These are phyloP conservation scores for Morone saxatilis DNA, from an alignment of 2,113 vertebrate genomes.

Conservation along the genomic window DNA sequence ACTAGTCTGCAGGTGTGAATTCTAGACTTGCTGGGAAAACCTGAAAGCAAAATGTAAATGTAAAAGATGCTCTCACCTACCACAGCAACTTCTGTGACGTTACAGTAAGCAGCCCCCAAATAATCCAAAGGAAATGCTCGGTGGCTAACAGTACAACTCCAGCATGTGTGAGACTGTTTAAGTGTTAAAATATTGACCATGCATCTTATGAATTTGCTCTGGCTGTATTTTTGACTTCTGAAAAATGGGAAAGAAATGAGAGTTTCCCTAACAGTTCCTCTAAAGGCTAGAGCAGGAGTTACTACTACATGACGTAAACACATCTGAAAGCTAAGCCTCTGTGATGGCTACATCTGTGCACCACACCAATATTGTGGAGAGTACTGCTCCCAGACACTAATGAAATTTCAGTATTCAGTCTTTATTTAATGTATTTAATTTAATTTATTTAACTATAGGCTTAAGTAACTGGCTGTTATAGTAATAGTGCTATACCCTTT, in stretches of 20 bases:
- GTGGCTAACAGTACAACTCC: neutral
- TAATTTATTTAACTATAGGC: neutral
- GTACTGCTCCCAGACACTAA: neutral
- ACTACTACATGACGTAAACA: neutral
- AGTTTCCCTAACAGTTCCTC: neutral
- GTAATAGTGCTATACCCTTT: neutral
- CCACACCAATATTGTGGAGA: neutral
- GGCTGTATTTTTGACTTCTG: neutral
- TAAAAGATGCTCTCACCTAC: neutral
- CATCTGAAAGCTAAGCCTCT: neutral
- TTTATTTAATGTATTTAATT: neutral
- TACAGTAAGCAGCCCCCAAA: neutral
- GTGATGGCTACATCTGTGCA: neutral
- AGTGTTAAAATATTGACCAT: neutral
- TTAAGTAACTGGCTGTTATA: conserved; percentile 1
- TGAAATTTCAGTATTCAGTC: neutral
- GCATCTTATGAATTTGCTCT: neutral
- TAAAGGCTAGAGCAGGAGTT: neutral
- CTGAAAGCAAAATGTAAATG: neutral
- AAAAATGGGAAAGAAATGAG: neutral
- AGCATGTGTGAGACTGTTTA: conserved; percentile 36
- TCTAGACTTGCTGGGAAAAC: conserved; percentile 5
- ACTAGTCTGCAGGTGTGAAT: conserved; percentile 19
- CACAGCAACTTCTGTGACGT: conserved; percentile 1
- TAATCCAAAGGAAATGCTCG: conserved; percentile 22